Evolutionary conservation across 2,113 vertebrate genomes (phyloP), one percentile per base, ranked within the genome.

Genomic region (Heterotilapia buettikoferi): DNA sequence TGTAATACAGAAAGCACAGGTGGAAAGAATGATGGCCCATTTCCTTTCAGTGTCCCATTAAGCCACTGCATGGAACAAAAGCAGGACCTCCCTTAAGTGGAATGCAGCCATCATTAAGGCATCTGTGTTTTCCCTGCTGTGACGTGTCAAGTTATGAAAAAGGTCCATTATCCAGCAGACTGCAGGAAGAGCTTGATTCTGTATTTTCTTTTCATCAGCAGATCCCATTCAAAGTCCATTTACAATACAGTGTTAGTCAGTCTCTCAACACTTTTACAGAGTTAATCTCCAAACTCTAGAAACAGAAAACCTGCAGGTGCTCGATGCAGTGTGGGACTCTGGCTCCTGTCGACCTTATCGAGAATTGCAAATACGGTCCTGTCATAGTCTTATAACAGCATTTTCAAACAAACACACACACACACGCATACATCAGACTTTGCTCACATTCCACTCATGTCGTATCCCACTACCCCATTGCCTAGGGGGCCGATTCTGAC

Each of bases 381-480:
- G 52, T 24, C 76, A 31, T 1, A 19, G n/a, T 59, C 40, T 59
- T 21, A 29, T 16, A 86, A 86, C 31, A 52, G 14, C 83, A 54
- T 71, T 66, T 79, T 81, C 33, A 26, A 50, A 90, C 66, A 26
- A 56, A 76, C 10, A 31, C 9, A 45, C 33, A 61, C 24, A 36
- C 12, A 26, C 21, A 53, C 52, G 57, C 80, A 83, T 40, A 14
- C 24, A 88, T 3, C n/a, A 81, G 80, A 86, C 79, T 73, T 10
- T 19, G 45, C 81, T 88, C 90, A 87, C 92, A 96, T 95, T 95
- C 93, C 94, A 88, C 89, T 94, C 95, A 93, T 90, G 90, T 91
- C 84, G 91, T 66, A 82, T 53, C 73, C 90, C 90, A 47, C 87
- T 84, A 59, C 87, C 82, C 50, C 33, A 36, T 40, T 68, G 57